phyloP scores from a whole-genome alignment of 2,888 invertebrate genomes.

The Apoderus coryli region DNA sequence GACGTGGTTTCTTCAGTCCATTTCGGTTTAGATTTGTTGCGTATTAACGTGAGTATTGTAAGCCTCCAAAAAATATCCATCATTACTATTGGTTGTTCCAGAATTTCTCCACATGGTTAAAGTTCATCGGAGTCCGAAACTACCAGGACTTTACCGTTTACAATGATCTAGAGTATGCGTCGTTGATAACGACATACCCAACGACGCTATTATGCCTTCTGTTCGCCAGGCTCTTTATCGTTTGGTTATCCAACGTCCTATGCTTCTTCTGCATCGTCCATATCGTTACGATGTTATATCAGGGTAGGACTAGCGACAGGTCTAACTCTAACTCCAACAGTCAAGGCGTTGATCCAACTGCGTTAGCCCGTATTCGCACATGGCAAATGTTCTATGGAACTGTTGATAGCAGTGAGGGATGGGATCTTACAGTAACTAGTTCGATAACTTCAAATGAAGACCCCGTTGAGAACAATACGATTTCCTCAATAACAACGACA shows the following conservation, averaged over 20 bases:
- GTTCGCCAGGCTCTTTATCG: constrained; percentile 19
- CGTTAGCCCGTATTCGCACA: constrained; percentile 21
- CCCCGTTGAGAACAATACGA: too few species aligned
- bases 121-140: constrained; percentile 21
- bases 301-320: background rate
- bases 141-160: constrained; percentile 18
- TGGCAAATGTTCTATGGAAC: constrained; percentile 24
- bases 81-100: constrained; percentile 18
- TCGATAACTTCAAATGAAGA: too few species aligned
- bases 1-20: constrained; percentile 34
- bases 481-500: too few species aligned
- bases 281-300: constrained; percentile 8
- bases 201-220: constrained; percentile 18
- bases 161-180: constrained; percentile 14
- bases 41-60: background rate
- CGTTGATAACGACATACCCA: constrained; percentile 16
- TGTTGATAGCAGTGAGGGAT: too few species aligned
- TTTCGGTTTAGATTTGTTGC: constrained; percentile 29
- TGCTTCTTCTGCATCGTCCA: constrained; percentile 19
- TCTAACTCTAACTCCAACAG: constrained; percentile 13
- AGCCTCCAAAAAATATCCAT: constrained; percentile 1
- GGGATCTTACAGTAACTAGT: too few species aligned
- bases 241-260: constrained; percentile 23
- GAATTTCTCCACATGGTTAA: constrained; percentile 22
- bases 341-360: constrained; percentile 12